Percentiles rank a stretch among this genome's conserved stretches.
These are phyloP conservation scores for Polyergus mexicanus DNA, from an alignment of 1,140 invertebrate species.

Conservation along the genomic window DNA sequence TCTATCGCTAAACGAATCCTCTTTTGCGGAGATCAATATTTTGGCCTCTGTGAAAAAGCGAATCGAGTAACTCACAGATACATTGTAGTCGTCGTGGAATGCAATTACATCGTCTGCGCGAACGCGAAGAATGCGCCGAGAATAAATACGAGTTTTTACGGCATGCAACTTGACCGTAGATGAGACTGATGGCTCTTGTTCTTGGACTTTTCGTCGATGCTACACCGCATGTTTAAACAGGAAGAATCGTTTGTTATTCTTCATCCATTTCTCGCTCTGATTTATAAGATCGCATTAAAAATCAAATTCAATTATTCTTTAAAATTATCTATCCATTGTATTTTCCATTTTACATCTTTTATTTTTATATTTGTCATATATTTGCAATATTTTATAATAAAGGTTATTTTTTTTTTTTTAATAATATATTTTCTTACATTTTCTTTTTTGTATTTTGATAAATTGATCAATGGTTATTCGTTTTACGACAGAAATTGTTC, in stretches of 20 bases:
- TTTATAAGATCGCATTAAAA: not conserved
- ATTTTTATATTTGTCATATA: not conserved
- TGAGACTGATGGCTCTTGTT: conserved; percentile 45
- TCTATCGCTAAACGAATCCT: not conserved
- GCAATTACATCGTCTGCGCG: conserved; percentile 58
- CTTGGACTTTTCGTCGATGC: conserved; percentile 41
- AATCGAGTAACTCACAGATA: conserved; percentile 34
- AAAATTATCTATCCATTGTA: not conserved
- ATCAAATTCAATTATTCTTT: conserved; percentile 4
- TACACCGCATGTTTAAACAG: conserved; percentile 41
- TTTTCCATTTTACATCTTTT: not conserved
- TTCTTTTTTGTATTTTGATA: not conserved
- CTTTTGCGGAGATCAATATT: conserved; percentile 45
- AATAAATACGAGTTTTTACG: conserved; percentile 58
- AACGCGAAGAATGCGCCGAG: conserved; percentile 36
- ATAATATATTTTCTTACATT: not conserved
- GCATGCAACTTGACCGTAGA: conserved; percentile 26
- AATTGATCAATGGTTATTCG: not conserved
- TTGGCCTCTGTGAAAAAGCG: conserved; percentile 7
- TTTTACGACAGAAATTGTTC: not conserved
- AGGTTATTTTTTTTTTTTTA: not conserved
- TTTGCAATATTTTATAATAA: not conserved
- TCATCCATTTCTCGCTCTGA: not conserved
- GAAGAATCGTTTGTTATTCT: conserved; percentile 42
- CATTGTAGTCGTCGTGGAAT: conserved; percentile 49